These are phyloP conservation scores for Circaetus gallicus DNA, from an alignment of 2,113 vertebrate genomes.

Conservation along the genomic window DNA sequence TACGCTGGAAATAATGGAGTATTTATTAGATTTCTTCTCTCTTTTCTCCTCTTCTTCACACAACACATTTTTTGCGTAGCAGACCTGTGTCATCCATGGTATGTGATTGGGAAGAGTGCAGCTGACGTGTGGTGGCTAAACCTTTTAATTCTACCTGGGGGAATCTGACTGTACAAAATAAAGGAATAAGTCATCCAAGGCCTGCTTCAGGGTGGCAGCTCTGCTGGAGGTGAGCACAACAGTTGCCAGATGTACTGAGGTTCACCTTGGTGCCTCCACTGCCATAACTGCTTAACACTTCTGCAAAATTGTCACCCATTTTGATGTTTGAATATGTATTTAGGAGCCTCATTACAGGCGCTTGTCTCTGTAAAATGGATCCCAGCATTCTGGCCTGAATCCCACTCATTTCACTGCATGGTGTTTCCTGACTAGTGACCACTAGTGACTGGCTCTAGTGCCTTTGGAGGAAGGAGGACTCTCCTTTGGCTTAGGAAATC, in stretches of 20 bases:
- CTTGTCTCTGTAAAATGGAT: background rate
- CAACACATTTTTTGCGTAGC: background rate
- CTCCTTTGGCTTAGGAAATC: background rate
- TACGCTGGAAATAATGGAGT: background rate
- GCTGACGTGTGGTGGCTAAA: background rate
- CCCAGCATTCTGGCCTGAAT: background rate
- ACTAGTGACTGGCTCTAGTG: background rate
- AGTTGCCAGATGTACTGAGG: background rate
- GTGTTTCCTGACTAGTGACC: background rate
- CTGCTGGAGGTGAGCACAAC: background rate
- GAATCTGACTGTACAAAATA: background rate
- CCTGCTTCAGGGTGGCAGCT: background rate
- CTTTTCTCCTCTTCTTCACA: background rate
- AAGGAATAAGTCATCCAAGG: background rate
- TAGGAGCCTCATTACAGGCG: background rate
- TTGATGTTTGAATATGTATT: background rate
- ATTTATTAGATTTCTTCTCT: conserved; percentile 40
- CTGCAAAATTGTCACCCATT: background rate
- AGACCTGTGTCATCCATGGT: background rate
- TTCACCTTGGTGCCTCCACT: background rate
- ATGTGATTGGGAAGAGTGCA: background rate
- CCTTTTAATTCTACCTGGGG: background rate
- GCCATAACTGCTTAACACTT: background rate
- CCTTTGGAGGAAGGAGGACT: background rate
- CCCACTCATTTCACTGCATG: background rate